These are phyloP conservation scores for Drosophila takahashii DNA, from an alignment of 1,140 invertebrate genomes.

Conservation along the genomic window DNA sequence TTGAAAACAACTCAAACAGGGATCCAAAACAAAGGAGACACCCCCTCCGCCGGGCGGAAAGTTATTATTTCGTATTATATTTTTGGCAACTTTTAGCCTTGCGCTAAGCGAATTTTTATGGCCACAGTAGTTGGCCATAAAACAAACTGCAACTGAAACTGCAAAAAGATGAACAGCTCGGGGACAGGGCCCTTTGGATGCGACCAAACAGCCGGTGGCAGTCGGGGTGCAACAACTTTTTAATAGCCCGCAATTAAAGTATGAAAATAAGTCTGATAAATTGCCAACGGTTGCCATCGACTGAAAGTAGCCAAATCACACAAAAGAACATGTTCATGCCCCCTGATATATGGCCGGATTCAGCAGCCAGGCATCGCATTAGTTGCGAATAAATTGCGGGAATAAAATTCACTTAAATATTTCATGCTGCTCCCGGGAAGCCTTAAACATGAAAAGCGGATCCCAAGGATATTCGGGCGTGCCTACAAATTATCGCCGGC, in stretches of 20 bases:
- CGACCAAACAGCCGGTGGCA: constrained; percentile 60
- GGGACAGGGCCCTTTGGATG: constrained; percentile 40
- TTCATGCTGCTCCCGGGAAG: constrained; percentile 46
- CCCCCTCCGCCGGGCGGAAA: constrained; percentile 22
- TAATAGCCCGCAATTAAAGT: constrained; percentile 72
- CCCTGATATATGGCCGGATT: constrained; percentile 44
- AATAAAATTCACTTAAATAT: constrained; percentile 78
- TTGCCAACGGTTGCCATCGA: constrained; percentile 33
- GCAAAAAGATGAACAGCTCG: constrained; percentile 53
- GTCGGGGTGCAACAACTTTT: constrained; percentile 72
- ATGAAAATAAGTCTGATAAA: constrained; percentile 53
- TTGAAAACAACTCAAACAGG: constrained; percentile 40
- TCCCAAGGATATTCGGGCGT: constrained; percentile 47
- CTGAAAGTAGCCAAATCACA: constrained; percentile 57
- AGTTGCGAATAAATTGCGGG: constrained; percentile 71
- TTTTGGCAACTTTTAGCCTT: constrained; percentile 50
- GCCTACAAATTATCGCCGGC: constrained; percentile 71
- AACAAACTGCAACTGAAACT: constrained; percentile 52
- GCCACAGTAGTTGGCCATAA: constrained; percentile 55
- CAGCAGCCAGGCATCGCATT: constrained; percentile 49
- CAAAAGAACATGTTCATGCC: constrained; percentile 68
- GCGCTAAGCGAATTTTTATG: constrained; percentile 68
- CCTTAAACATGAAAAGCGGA: constrained; percentile 57
- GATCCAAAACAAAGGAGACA: constrained; percentile 44
- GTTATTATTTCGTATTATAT: constrained; percentile 69